Evolutionary conservation across 1,140 invertebrate genomes (phyloP), one percentile per base, ranked within the genome.

Genomic region (Ladona fulva): DNA sequence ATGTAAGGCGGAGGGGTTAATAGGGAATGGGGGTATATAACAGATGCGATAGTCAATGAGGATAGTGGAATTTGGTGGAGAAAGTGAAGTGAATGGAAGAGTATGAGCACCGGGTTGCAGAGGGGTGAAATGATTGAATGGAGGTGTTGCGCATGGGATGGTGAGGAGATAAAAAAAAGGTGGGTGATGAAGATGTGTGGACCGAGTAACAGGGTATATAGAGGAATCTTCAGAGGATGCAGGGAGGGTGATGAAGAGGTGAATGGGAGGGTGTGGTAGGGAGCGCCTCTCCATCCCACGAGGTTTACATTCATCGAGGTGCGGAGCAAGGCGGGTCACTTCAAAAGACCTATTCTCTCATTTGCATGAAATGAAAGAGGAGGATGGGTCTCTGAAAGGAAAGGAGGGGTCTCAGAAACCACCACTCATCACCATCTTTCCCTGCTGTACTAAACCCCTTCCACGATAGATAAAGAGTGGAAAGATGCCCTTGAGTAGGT

Each of bases 271-370:
- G 52, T 16, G 14, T 66, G 52, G 52, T 5, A 66, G 52, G n/a
- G n/a, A 5, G n/a, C 52, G 16, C 52, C 12, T 1, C n/a, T 66
- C 52, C 52, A 16, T 66, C 52, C 12, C 52, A 66, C 52, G 52
- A 66, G 52, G 52, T 66, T 19, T 66, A 66, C 52, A 66, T 66
- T 22, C 52, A 66, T 66, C 52, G 52, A 66, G 52, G 19, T 52
- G 44, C 10, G 44, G 12, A 66, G 52, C n/a, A 5, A 22, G 52
- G 52, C 52, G 52, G 52, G 52, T 66, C 52, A 66, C 52, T 66
- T 66, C 52, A 66, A 66, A 66, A 66, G 52, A 66, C 52, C 16
- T 66, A 66, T 66, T 66, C 52, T 66, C 52, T 66, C 52, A 66
- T 66, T 66, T 66, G 52, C 52, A 66, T 66, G 52, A 66, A 66